A percentile compares a stretch with the other conserved stretches of the same genome.
Evolutionary conservation across 2,888 invertebrate genomes (phyloP).

Genomic region (Polietes domitor): DNA sequence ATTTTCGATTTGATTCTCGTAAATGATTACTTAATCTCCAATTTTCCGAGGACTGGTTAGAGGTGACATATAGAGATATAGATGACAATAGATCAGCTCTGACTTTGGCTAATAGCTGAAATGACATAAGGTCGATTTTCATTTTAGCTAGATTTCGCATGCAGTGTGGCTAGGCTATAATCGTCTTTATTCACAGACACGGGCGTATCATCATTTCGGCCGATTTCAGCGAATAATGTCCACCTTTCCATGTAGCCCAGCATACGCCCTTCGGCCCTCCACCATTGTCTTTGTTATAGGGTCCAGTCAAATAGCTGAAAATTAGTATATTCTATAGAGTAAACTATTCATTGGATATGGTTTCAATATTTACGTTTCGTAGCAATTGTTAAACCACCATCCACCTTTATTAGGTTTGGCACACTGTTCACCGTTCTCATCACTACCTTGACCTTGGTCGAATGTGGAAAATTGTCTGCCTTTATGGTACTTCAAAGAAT

Average conservation of each 20-base stretch:
- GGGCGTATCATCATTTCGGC: slow-evolving; percentile 6
- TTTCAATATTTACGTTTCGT: neutral
- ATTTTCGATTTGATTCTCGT: no score
- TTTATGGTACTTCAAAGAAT: neutral
- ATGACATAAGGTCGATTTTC: no score
- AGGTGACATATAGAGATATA: no score
- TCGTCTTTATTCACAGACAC: no score
- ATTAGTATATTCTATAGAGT: neutral
- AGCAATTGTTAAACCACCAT: slow-evolving; percentile 5
- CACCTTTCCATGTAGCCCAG: neutral
- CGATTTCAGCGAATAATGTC: neutral
- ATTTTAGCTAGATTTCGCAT: no score
- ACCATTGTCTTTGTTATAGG: neutral
- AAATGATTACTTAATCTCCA: no score
- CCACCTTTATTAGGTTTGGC: neutral
- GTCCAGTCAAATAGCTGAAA: neutral
- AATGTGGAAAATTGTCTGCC: neutral
- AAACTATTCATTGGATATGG: neutral
- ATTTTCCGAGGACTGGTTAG: no score
- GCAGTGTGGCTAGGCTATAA: no score
- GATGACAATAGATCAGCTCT: no score
- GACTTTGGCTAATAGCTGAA: no score
- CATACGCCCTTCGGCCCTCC: neutral
- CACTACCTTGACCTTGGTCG: neutral
- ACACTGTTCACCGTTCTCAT: neutral